phyloP scores from a whole-genome alignment of 2,113 vertebrate species.

The Myotis yumanensis region DNA sequence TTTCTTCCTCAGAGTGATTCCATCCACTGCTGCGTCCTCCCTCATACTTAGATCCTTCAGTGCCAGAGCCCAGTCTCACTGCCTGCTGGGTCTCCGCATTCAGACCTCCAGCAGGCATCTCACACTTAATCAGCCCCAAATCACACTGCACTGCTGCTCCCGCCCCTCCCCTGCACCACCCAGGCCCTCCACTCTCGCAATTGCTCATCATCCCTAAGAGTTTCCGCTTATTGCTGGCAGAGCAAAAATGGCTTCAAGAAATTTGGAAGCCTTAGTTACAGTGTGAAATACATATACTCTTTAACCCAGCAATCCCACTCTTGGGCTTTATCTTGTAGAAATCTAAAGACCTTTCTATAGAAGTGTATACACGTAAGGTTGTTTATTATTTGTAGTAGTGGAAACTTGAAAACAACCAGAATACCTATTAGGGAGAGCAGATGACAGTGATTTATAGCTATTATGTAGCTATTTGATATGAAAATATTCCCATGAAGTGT shows the following conservation, averaged over 20 bases:
- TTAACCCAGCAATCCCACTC: neutral
- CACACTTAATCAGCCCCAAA: neutral
- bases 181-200: neutral
- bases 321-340: neutral
- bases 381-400: neutral
- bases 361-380: neutral
- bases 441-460: neutral
- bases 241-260: neutral
- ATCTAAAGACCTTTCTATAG: neutral
- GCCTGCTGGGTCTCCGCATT: neutral
- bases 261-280: neutral
- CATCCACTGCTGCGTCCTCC: neutral
- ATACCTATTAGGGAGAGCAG: neutral
- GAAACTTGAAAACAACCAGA: neutral
- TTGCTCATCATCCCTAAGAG: neutral
- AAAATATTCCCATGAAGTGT: neutral
- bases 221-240: neutral
- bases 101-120: neutral
- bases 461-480: neutral
- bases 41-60: neutral
- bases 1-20: neutral
- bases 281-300: neutral
- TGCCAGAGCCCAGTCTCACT: neutral
- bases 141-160: neutral
- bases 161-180: neutral